Evolutionary conservation across 2,797 vertebrate genomes (phyloP).

Genomic region (Hydrophis major): DNA sequence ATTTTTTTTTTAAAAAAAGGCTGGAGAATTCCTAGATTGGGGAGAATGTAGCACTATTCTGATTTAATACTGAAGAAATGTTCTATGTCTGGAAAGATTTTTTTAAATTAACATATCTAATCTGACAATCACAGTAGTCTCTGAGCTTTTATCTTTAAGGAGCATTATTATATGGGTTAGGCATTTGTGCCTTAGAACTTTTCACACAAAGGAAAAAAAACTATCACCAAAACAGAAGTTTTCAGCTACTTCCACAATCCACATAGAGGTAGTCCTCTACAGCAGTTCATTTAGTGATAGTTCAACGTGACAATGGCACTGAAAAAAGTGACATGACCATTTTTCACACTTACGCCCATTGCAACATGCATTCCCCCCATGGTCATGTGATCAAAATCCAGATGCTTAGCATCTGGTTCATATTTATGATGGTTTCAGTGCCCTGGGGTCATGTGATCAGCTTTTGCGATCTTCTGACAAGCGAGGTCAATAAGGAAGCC

Average conservation of each 20-base stretch:
- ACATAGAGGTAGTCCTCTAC: not conserved
- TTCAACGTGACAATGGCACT: not conserved
- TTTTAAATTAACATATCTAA: not conserved
- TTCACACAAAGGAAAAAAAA: not conserved
- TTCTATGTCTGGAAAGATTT: not conserved
- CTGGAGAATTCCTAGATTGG: not conserved
- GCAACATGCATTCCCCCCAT: not conserved
- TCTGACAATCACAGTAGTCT: not conserved
- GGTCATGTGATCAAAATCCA: not conserved
- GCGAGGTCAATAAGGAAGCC: not conserved
- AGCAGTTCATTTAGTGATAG: not conserved
- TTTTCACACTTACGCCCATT: not conserved
- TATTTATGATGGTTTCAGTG: not conserved
- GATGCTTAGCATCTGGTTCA: not conserved
- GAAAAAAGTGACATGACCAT: not conserved
- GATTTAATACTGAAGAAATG: not conserved
- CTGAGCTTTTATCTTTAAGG: not conserved
- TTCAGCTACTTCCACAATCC: not conserved
- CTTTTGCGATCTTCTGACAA: not conserved
- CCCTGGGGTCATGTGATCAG: not conserved
- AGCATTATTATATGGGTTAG: not conserved
- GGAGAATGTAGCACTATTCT: rapidly evolving
- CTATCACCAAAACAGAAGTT: not conserved
- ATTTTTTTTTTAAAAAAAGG: not conserved
- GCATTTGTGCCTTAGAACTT: not conserved